Percentiles rank a stretch among this genome's conserved stretches.
These are phyloP conservation scores for Hexactinellida sp. DNA, from an alignment of 37 sponge, comb jelly and placozoan genomes.

Conservation along the genomic window DNA sequence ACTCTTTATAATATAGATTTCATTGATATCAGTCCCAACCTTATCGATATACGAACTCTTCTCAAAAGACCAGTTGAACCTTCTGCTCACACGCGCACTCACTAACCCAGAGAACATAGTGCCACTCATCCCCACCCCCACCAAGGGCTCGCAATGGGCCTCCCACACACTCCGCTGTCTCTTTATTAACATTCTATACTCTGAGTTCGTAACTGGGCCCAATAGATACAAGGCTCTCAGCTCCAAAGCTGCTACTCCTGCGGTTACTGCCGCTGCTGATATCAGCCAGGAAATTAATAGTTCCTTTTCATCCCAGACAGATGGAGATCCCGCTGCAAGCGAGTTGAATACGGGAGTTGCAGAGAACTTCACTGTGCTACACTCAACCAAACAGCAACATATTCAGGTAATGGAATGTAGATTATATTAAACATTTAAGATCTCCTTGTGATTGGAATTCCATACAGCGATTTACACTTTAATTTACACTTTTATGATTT, in stretches of 20 bases:
- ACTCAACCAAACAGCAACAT: constrained; percentile 7
- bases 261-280: background rate
- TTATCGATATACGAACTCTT: background rate
- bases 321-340: background rate
- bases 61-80: background rate
- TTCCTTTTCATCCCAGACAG: background rate
- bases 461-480: no score
- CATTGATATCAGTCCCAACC: background rate
- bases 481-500: no score
- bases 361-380: background rate
- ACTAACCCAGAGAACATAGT: constrained; percentile 4
- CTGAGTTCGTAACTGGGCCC: background rate
- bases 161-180: background rate
- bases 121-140: background rate
- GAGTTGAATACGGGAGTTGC: background rate
- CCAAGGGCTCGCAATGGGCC: background rate
- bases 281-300: background rate
- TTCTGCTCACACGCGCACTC: background rate
- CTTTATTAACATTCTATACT: background rate
- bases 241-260: background rate
- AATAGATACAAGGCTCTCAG: background rate
- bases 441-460: no score
- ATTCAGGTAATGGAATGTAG: constrained; percentile 6
- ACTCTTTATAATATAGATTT: no score
- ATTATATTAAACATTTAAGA: no score